Base-by-base conservation (phyloP, 2,888 invertebrate species). In the Tetragnatha montana region DNA sequence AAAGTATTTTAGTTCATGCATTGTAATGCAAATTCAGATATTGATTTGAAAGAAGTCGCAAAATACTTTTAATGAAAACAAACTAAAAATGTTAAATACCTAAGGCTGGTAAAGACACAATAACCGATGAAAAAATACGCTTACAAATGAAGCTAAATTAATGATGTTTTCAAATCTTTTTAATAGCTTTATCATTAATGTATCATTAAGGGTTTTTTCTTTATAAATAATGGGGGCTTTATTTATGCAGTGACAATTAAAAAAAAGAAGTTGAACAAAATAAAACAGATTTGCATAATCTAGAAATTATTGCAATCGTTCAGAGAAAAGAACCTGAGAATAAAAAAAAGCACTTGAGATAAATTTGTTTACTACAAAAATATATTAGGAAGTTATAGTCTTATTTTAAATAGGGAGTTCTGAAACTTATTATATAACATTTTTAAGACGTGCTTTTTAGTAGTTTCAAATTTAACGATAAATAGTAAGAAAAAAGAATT, bases 111-210 rank as follows among this genome's bases (percentile, higher is more conserved):
- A 60, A 17, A 60, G 60, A 60, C 60, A 60, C 17, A 60, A 60
- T 60, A 60, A 60, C 17, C 60, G 0, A 60, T 60, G 60, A 10
- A 60, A 60, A 17, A 60, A 60, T 60, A 60, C 60, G 60, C 14
- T 8, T 22, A 47, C 35, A 17, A 74, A 74, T 14, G 8, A 47
- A 35, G 17, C 21, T 68, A 78, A 60, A 22, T 22, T 60, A 21
- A 35, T 60, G 22, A 78, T 22, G 14, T 21, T 19, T 78, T 78
- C 60, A 78, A 78, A 21, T 60, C 21, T 60, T 47, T 22, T 78
- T 78, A 60, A 78, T 78, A 78, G 60, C 21, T 22, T 60, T 60
- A 60, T 22, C 21, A 78, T 78, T 78, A 78, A 60, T 60, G 19
- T 17, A 60, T 60, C 60, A 60, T 60, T 60, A 60, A 60, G 35